Evolutionary conservation across 2,888 invertebrate genomes (phyloP).

Genomic region (Sturmia bella): DNA sequence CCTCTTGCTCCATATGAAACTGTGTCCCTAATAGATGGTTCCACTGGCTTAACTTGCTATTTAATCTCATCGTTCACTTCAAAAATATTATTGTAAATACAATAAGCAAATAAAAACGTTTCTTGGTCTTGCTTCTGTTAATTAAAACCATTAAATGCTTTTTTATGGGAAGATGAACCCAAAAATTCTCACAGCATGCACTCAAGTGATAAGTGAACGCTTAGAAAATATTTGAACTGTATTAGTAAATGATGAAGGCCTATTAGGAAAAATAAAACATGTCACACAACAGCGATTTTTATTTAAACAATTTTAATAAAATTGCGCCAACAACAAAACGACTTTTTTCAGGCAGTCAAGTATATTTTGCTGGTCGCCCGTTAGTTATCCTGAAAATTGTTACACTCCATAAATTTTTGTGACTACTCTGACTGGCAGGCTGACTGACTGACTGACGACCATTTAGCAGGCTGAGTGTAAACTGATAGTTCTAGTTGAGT

Average conservation of each 20-base stretch:
- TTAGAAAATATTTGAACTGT: background rate
- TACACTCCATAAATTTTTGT: slow-evolving; percentile 26
- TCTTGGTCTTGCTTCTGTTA: background rate
- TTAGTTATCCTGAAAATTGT: slow-evolving; percentile 10
- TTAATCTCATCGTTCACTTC: background rate
- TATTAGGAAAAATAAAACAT: slow-evolving; percentile 22
- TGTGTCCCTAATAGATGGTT: slow-evolving; percentile 13
- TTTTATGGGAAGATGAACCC: slow-evolving; percentile 61
- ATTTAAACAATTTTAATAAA: background rate
- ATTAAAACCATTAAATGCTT: slow-evolving; percentile 13
- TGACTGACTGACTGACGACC: no score
- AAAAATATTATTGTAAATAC: background rate
- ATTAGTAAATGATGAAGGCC: slow-evolving; percentile 15
- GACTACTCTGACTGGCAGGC: background rate
- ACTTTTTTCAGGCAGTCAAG: background rate
- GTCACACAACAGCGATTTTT: slow-evolving; percentile 42
- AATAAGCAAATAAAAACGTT: background rate
- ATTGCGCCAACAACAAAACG: background rate
- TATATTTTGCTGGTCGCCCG: background rate
- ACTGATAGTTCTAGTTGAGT: slow-evolving; percentile 37
- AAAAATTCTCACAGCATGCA: slow-evolving; percentile 61
- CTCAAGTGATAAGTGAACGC: slow-evolving; percentile 49
- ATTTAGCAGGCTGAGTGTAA: background rate
- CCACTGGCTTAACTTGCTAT: background rate
- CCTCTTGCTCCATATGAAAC: background rate